Evolutionary conservation across 2,797 vertebrate genomes (phyloP).

Genomic region (Geotria australis): DNA sequence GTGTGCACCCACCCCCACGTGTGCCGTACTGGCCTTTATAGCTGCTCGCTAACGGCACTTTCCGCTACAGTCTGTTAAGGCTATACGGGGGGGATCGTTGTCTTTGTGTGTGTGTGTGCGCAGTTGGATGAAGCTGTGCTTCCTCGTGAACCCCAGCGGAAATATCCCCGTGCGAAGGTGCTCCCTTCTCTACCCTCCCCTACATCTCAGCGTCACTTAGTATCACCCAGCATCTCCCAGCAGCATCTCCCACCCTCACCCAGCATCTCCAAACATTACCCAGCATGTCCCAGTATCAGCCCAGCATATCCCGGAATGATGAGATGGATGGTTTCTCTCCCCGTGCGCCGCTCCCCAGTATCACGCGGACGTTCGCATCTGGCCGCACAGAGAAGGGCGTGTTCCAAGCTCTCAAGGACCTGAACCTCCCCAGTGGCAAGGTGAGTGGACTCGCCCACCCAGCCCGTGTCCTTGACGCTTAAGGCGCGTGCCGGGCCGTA

Average conservation of each 20-base stretch:
- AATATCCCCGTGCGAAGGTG: constrained; percentile 95
- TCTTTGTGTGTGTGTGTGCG: background rate
- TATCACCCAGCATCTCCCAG: background rate
- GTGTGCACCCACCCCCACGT: too few relatives aligned
- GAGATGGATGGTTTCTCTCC: background rate
- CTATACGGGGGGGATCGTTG: too few relatives aligned
- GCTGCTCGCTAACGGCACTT: too few relatives aligned
- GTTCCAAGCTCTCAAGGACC: constrained; percentile 88
- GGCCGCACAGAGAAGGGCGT: constrained; percentile 98
- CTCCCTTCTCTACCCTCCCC: background rate
- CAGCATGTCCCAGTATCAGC: too few relatives aligned
- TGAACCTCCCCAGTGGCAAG: constrained; percentile 95
- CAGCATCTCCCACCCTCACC: background rate
- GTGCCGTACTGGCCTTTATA: too few relatives aligned
- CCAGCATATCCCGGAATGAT: background rate
- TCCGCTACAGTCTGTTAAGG: too few relatives aligned
- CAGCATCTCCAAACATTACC: too few relatives aligned
- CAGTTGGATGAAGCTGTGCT: constrained; percentile 95
- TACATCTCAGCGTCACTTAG: background rate
- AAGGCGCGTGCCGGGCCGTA: too few relatives aligned
- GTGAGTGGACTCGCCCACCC: constrained; percentile 10
- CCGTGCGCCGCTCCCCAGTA: constrained; percentile 13
- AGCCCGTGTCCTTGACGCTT: too few relatives aligned
- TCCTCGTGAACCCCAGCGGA: constrained; percentile 66
- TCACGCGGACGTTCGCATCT: constrained; percentile 89